Conservation (phyloP, 2,888 invertebrate genomes). For the Belgica antarctica region DNA sequence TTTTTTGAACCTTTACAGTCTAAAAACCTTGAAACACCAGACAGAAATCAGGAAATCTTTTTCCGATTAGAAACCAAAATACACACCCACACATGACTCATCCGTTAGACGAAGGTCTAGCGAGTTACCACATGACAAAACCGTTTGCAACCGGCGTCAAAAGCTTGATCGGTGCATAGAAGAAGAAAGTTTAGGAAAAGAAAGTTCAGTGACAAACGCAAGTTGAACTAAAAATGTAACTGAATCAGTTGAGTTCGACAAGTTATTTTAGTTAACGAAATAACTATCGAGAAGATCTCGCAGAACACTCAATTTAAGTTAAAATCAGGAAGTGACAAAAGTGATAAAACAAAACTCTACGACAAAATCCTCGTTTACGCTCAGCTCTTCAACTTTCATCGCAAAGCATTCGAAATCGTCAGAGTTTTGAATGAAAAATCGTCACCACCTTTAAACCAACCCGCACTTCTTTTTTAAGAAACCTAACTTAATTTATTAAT, state of each 20-base stretch:
- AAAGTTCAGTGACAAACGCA: slow-evolving; percentile 24
- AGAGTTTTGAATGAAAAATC: neutral
- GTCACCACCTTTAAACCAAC: neutral
- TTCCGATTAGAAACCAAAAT: neutral
- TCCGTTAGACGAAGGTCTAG: neutral
- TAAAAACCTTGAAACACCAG: slow-evolving; percentile 1
- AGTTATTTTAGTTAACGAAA: slow-evolving; percentile 24
- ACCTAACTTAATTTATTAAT: slow-evolving; percentile 8
- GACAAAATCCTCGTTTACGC: neutral
- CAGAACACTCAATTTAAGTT: neutral
- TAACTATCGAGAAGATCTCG: slow-evolving; percentile 20
- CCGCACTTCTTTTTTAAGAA: neutral
- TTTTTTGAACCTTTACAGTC: slow-evolving; percentile 19
- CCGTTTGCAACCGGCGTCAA: too few species aligned
- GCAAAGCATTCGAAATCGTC: neutral
- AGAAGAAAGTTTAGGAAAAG: neutral
- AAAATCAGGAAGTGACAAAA: neutral
- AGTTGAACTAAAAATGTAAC: slow-evolving; percentile 32
- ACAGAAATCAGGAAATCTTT: too few species aligned
- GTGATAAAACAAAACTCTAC: slow-evolving; percentile 5
- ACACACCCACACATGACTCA: neutral
- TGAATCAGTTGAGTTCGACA: slow-evolving; percentile 25
- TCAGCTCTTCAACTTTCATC: too few species aligned
- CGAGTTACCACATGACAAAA: neutral
- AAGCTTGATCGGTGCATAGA: too few species aligned